Evolutionary conservation across 2,797 vertebrate species (phyloP), one percentile per base, ranked within the genome.

Genomic region (Liasis olivaceus): DNA sequence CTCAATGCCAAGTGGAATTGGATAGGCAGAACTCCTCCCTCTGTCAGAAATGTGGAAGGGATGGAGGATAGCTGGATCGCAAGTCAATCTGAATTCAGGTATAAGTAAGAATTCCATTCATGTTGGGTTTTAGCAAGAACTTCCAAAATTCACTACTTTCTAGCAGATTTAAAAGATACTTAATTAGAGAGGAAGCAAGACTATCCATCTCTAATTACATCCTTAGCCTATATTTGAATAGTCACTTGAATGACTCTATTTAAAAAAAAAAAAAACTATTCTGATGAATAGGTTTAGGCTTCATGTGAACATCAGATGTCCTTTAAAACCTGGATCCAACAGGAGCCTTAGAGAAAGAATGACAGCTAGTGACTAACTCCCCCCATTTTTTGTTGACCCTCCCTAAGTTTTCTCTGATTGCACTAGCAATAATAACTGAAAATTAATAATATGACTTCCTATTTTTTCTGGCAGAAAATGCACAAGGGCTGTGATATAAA

Each of bases 1-100:
- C 93, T 96, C 94, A 96, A 91, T 92, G 56, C 93, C 54, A 93
- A 89, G 90, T 7, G 12, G 85, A 94, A 91, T 94, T 92, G 90
- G 94, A 81, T 91, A 96, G 93, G 60, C 62, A 63, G 90, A 92
- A 91, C 91, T 96, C 95, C 95, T 54, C 85, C 13, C 63, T 64
- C 47, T 77, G 66, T 87, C 31, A 60, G 8, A 91, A 91, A 91
- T 95, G 88, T 56, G 22, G 6, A 87, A 90, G 36, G 36, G 17
- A 7, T 81, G 9, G 56, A 1, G 36, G 62, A 20, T 14, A 28
- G 6, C n/a, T 20, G 36, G 85, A 51, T 26, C 0, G 1, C 4
- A 88, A 62, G 22, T 62, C 59, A 36, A 36, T 31, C 31, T 62
- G 22, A 26, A 42, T 63, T 63, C 31, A 62, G 31, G 31, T 72